Evolutionary conservation across 1,140 invertebrate genomes (phyloP), one percentile per base, ranked within the genome.

Genomic region (Tetramorium alpestre): DNA sequence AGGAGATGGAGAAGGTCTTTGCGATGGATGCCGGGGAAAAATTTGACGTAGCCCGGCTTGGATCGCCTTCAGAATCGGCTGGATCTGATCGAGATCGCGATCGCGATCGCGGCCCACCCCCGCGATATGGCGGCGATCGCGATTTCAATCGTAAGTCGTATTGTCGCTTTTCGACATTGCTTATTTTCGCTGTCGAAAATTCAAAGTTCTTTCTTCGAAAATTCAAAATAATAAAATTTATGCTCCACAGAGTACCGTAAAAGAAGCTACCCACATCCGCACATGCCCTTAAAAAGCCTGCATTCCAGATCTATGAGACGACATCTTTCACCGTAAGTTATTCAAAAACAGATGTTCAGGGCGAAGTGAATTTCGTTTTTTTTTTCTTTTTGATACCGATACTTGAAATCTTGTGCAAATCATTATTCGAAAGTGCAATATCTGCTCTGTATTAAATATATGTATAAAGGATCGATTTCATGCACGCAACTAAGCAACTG

Each of bases 1-100:
- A 97, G 94, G 97, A 97, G 95, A 97, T 97, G 96, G 97, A 97
- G 93, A 97, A 97, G 95, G 97, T 97, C 86, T 97, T 97, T 94
- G 96, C 96, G 51, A 96, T 96, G 94, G 94, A 95, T 69, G 84
- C 93, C 84, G 94, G 95, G 70, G 96, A 97, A 64, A 96, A 96
- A 88, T 97, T 97, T 93, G 96, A 97, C 95, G 96, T 97, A 94
- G 95, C 96, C 86, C 96, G 95, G 67, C 95, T 97, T 69, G 95
- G 95, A 64, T 96, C 96, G 38, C 93, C 94, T 11, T 94, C 94
- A 13, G 95, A 96, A 92, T 96, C 96, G 44, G 93, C 94, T 86
- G 95, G 95, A 75, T 95, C 94, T 70, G 94, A 95, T 87, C 95
- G 96, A 56, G 95, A 94, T 92, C 95, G 92, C 67, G 95, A 94